Conservation (phyloP, 2,888 invertebrate species). For the Teinopalpus imperialis region DNA sequence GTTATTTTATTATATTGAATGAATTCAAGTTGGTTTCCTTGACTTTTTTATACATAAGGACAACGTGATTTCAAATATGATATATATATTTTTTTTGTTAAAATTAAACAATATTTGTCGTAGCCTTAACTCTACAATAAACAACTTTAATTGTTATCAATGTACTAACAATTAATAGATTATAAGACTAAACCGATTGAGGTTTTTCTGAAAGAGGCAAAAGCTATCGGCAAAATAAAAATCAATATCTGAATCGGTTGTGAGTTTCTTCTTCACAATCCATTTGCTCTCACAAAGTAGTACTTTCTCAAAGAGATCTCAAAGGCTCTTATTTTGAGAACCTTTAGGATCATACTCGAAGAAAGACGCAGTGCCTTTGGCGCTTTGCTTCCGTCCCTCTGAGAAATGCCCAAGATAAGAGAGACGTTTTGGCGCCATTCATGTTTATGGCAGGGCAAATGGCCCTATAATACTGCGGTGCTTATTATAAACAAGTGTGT, state of each 20-base stretch:
- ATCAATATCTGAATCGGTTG: slow-evolving; percentile 75
- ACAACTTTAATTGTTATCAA: too few relatives aligned
- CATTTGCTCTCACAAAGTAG: slow-evolving; percentile 75
- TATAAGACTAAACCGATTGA: slow-evolving; percentile 4
- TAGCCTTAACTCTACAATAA: too few relatives aligned
- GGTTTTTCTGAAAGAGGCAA: slow-evolving; percentile 27
- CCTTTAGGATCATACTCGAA: slow-evolving; percentile 78
- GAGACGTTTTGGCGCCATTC: slow-evolving; percentile 81
- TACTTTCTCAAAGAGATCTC: slow-evolving; percentile 71
- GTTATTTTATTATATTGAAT: too few relatives aligned
- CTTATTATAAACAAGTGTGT: slow-evolving; percentile 78
- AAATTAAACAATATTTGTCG: too few relatives aligned
- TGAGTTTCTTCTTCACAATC: slow-evolving; percentile 74
- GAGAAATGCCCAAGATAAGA: slow-evolving; percentile 80
- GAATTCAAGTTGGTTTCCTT: too few relatives aligned
- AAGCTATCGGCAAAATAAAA: slow-evolving; percentile 64
- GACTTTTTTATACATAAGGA: too few relatives aligned
- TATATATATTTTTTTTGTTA: too few relatives aligned
- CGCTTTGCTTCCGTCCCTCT: slow-evolving; percentile 74
- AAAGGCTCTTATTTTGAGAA: slow-evolving; percentile 73
- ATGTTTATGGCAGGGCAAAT: slow-evolving; percentile 80
- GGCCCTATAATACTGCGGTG: slow-evolving; percentile 73
- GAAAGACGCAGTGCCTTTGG: slow-evolving; percentile 65
- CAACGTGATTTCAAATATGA: too few relatives aligned
- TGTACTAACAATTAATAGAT: slow-evolving; percentile 5